Evolutionary conservation across 2,888 invertebrate species (phyloP).

Genomic region (Nasonia oneida): DNA sequence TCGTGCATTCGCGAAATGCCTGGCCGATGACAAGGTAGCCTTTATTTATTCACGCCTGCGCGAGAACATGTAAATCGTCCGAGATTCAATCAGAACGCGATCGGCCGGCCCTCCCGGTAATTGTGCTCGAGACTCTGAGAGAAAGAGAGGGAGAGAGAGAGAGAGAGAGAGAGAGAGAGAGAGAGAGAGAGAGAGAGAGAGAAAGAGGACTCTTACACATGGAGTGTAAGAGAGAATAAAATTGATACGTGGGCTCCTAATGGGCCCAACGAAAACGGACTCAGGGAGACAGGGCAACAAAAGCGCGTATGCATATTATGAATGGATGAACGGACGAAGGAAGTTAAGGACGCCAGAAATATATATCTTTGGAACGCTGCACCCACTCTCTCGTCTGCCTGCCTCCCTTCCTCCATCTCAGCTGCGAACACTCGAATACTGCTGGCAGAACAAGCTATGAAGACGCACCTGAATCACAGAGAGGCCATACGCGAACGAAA

Average conservation of each 20-base stretch:
- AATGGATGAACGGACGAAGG: slow-evolving; percentile 75
- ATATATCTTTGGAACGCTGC: slow-evolving; percentile 73
- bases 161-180: slow-evolving; percentile 1
- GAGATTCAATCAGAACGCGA: slow-evolving; percentile 45
- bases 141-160: background rate
- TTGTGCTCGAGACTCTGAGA: slow-evolving; percentile 16
- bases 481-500: background rate
- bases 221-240: slow-evolving; percentile 68
- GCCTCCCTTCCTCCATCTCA: slow-evolving; percentile 16
- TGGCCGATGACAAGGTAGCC: background rate
- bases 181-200: background rate
- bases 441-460: slow-evolving; percentile 61
- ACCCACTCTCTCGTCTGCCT: slow-evolving; percentile 70
- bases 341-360: slow-evolving; percentile 74
- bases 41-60: slow-evolving; percentile 24
- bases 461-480: slow-evolving; percentile 58
- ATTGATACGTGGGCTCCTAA: slow-evolving; percentile 77
- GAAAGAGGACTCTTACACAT: background rate
- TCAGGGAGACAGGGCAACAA: slow-evolving; percentile 75
- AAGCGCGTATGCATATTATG: slow-evolving; percentile 76
- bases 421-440: slow-evolving; percentile 8
- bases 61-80: slow-evolving; percentile 42
- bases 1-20: slow-evolving; percentile 17
- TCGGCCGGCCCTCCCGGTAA: slow-evolving; percentile 30
- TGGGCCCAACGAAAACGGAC: slow-evolving; percentile 75